phyloP scores from a whole-genome alignment of 2,888 invertebrate species.

The Chloroclysta siterata region DNA sequence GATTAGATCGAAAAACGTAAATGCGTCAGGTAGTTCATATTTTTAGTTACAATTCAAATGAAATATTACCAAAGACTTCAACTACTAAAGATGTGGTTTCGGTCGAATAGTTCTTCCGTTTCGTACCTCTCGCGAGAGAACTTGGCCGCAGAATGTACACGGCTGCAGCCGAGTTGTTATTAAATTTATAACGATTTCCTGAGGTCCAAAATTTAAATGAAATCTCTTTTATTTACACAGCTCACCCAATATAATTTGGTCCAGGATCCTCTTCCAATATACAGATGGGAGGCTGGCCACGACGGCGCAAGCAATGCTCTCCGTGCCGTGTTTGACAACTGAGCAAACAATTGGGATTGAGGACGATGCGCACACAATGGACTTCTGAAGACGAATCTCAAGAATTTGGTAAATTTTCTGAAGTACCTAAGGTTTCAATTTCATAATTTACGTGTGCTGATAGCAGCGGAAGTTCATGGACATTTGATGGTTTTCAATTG shows the following conservation, averaged over 20 bases:
- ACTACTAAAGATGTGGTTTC: too few relatives aligned
- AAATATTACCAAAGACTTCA: too few relatives aligned
- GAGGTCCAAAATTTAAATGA: neutral
- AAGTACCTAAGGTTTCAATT: neutral
- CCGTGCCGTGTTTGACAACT: constrained; percentile 25
- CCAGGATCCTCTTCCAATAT: constrained; percentile 15
- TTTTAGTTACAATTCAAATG: too few relatives aligned
- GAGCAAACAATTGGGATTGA: constrained; percentile 14
- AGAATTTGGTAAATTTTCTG: constrained; percentile 1
- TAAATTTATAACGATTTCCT: neutral
- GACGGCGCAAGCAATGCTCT: constrained; percentile 19
- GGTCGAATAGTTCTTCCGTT: too few relatives aligned
- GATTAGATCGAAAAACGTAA: too few relatives aligned
- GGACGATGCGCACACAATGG: constrained; percentile 16
- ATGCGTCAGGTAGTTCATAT: too few relatives aligned
- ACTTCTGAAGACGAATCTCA: constrained; percentile 9
- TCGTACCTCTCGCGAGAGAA: too few relatives aligned
- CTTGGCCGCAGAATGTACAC: too few relatives aligned
- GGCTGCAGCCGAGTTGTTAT: too few relatives aligned
- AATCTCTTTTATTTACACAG: neutral
- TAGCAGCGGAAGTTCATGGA: too few relatives aligned
- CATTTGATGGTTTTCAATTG: too few relatives aligned
- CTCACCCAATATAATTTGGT: constrained; percentile 17
- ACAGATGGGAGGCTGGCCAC: neutral
- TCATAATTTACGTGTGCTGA: neutral